Percentiles rank a stretch among this genome's conserved stretches.
Evolutionary conservation across 1,140 invertebrate genomes (phyloP).

Genomic region (Paraescarpia echinospica): DNA sequence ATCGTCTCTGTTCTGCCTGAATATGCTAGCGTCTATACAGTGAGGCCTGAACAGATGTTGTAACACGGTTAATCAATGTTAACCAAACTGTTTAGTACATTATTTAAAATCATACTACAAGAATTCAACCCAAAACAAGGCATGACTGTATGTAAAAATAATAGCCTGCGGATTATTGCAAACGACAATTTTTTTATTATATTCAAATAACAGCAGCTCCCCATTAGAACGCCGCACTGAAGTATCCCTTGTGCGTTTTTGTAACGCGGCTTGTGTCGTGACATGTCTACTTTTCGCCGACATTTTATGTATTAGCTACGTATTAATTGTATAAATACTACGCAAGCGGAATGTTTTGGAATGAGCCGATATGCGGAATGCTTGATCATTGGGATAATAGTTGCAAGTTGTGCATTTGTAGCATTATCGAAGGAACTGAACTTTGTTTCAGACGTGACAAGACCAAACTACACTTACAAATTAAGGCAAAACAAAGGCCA

Average conservation of each 20-base stretch:
- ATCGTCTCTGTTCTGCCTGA: too few relatives aligned
- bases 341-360: background rate
- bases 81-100: too few relatives aligned
- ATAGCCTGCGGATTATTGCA: background rate
- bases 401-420: background rate
- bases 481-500: too few relatives aligned
- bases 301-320: background rate
- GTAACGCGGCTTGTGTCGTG: background rate
- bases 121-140: too few relatives aligned
- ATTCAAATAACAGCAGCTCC: background rate
- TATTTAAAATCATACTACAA: too few relatives aligned
- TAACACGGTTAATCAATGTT: too few relatives aligned
- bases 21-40: too few relatives aligned
- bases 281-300: background rate
- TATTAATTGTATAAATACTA: constrained; percentile 3
- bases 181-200: background rate
- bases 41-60: too few relatives aligned
- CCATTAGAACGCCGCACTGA: background rate
- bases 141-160: background rate
- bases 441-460: background rate
- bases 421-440: background rate
- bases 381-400: background rate
- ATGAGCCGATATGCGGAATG: background rate
- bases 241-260: background rate
- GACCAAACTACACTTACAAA: background rate